Conservation (phyloP, 2,888 invertebrate species). For the Harpalus rubripes region DNA sequence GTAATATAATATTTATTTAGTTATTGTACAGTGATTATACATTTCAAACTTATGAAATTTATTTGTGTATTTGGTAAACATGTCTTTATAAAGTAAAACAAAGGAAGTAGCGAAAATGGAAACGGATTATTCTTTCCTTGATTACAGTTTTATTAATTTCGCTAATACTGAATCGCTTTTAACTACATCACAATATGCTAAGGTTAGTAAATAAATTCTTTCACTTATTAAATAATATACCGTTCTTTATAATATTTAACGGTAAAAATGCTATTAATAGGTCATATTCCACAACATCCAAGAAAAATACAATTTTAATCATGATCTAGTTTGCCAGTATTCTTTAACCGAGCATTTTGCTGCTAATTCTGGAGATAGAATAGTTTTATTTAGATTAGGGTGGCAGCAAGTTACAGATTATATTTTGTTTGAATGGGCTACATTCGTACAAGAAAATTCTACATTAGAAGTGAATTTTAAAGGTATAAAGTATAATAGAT, state of each 20-base stretch:
- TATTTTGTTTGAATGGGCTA: slow-evolving; percentile 74
- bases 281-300: slow-evolving; percentile 73
- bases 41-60: neutral
- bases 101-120: slow-evolving; percentile 46
- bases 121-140: slow-evolving; percentile 59
- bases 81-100: slow-evolving; percentile 13
- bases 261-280: slow-evolving; percentile 68
- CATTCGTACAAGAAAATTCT: slow-evolving; percentile 66
- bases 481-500: slow-evolving; percentile 42
- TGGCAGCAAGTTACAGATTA: slow-evolving; percentile 75
- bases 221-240: slow-evolving; percentile 16
- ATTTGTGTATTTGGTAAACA: slow-evolving; percentile 15
- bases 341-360: slow-evolving; percentile 71
- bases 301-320: slow-evolving; percentile 73
- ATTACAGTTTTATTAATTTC: slow-evolving; percentile 65
- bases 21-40: neutral
- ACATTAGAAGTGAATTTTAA: slow-evolving; percentile 60
- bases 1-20: slow-evolving; percentile 14
- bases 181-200: slow-evolving; percentile 66
- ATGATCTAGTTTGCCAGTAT: slow-evolving; percentile 73
- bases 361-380: slow-evolving; percentile 74
- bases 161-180: slow-evolving; percentile 59
- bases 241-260: neutral
- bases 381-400: slow-evolving; percentile 75
- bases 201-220: slow-evolving; percentile 40